phyloP scores from a whole-genome alignment of 1,140 invertebrate genomes.

The Diachasmimorpha longicaudata region DNA sequence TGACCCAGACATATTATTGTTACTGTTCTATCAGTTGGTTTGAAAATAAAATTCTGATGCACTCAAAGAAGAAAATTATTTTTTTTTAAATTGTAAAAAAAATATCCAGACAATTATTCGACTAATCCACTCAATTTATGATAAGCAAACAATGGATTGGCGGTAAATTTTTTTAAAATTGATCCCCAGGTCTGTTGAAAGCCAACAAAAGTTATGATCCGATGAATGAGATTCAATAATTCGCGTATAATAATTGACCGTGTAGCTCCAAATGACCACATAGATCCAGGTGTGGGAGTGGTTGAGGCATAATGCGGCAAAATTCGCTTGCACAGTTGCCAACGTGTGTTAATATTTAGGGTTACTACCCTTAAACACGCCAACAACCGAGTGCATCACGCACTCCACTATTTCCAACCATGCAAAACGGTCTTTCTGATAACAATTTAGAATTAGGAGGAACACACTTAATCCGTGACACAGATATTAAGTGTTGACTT shows the following conservation, averaged over 20 bases:
- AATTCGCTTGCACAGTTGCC: slow-evolving; percentile 37
- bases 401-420: slow-evolving; percentile 29
- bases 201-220: slow-evolving; percentile 40
- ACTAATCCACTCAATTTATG: too few species aligned
- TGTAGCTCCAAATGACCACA: slow-evolving; percentile 1
- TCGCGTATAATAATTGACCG: slow-evolving; percentile 42
- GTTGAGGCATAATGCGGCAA: slow-evolving; percentile 41
- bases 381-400: slow-evolving; percentile 44
- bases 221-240: slow-evolving; percentile 56
- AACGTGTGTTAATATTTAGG: slow-evolving; percentile 53
- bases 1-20: too few species aligned
- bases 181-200: background rate
- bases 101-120: too few species aligned
- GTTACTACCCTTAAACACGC: slow-evolving; percentile 50
- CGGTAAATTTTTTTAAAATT: background rate
- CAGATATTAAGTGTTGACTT: background rate
- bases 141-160: too few species aligned
- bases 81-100: too few species aligned
- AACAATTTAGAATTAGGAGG: background rate
- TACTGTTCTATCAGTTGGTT: too few species aligned
- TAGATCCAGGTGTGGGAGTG: slow-evolving; percentile 8
- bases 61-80: too few species aligned
- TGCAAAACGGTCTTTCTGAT: background rate
- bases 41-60: too few species aligned
- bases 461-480: background rate